Evolutionary conservation across 2,888 invertebrate genomes (phyloP), one percentile per base, ranked within the genome.

Genomic region (Diachrysia chrysitis): DNA sequence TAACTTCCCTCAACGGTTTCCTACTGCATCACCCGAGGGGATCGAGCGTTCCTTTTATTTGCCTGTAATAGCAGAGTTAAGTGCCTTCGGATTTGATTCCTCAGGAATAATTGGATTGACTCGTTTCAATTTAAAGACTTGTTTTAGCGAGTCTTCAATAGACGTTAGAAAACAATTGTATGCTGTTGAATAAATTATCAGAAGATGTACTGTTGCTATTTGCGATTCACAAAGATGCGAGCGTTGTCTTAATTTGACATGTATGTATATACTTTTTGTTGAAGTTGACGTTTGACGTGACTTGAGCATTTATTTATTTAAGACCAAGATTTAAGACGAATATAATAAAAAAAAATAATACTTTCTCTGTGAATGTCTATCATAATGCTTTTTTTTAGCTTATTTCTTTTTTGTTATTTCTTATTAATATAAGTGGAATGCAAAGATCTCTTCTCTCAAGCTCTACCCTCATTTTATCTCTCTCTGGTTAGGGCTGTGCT

Each of bases 11-110:
- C 67, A 69, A 63, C 63, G 58, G 70, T 66, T 69, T 55, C 55
- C 63, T 60, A 76, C 66, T 76, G 78, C 78, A 76, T 72, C 69
- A 65, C 57, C 63, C 51, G 55, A 42, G 63, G 60, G 73, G 72
- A 70, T 69, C 21, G 37, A 70, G 56, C 60, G 53, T 69, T 76
- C 51, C 67, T 82, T 81, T 78, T 79, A 82, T 82, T 82, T 73
- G 70, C 58, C 58, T 69, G 64, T 73, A 76, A 82, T 78, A 62
- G 73, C 78, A 58, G 67, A 78, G 76, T 75, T 79, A 81, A 79
- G 73, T 79, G 79, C 61, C 54, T 70, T 68, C 51, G 58, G 81
- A 81, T 81, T 81, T 79, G 79, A 79, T 82, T 82, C 54, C 72
- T 74, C 60, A 63, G 63, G 58, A 65, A 67, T 79, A 78, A 82